These are phyloP conservation scores for Styela plicata DNA, from an alignment of 23 tunicate genomes.

Conservation along the genomic window DNA sequence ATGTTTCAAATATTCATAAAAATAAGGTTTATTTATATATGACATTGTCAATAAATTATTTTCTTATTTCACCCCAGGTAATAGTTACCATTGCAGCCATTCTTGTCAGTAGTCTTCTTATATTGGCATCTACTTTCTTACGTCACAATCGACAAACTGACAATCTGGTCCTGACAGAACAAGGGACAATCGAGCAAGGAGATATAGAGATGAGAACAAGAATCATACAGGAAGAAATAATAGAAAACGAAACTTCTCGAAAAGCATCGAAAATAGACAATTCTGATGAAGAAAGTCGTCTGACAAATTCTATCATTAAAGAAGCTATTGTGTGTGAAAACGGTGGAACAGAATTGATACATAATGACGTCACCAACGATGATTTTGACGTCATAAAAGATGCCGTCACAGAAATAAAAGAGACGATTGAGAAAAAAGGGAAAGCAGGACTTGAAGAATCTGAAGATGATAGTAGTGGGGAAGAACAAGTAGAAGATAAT, in stretches of 20 bases:
- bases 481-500: too few relatives aligned
- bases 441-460: neutral
- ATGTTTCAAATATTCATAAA: too few relatives aligned
- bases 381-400: too few relatives aligned
- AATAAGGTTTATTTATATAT: too few relatives aligned
- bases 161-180: constrained; percentile 14
- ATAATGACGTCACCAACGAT: neutral
- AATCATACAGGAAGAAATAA: constrained; percentile 17
- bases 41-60: too few relatives aligned
- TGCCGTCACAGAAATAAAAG: neutral
- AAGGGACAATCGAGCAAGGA: neutral
- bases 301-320: neutral
- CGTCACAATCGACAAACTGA: constrained; percentile 20
- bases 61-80: too few relatives aligned
- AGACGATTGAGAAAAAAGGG: neutral
- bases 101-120: constrained; percentile 9
- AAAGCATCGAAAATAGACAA: neutral
- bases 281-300: neutral
- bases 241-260: constrained; percentile 14
- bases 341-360: neutral
- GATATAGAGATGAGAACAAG: constrained; percentile 1
- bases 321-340: neutral
- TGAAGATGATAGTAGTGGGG: too few relatives aligned
- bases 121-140: constrained; percentile 16
- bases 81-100: neutral